Conservation (phyloP, 2,113 vertebrate species). For the Proteles cristata region DNA sequence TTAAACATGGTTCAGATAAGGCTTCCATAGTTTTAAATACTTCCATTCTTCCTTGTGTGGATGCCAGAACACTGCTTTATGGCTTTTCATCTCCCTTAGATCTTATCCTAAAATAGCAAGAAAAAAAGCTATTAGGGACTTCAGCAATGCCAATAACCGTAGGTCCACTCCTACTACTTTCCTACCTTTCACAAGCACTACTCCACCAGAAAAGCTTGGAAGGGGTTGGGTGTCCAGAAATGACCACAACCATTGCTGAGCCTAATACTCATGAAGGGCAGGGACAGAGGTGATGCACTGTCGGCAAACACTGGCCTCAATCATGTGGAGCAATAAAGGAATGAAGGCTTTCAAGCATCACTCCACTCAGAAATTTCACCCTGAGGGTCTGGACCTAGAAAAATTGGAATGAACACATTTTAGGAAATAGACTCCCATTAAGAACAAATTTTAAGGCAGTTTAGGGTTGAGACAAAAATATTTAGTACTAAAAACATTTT, state of each 20-base stretch:
- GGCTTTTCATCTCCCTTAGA: background rate
- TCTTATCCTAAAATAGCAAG: background rate
- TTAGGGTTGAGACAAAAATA: background rate
- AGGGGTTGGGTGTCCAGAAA: background rate
- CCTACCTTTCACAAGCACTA: too few species aligned
- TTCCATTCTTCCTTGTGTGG: background rate
- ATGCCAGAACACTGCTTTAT: background rate
- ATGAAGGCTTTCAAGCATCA: background rate
- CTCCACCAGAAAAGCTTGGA: background rate
- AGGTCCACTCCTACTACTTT: background rate
- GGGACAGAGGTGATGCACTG: background rate
- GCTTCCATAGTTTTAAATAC: background rate
- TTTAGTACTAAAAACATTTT: background rate
- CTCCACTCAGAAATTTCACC: background rate
- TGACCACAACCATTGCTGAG: background rate
- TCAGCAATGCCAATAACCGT: too few species aligned
- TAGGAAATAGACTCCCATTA: background rate
- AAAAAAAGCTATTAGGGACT: background rate
- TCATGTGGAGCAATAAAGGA: background rate
- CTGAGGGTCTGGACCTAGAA: background rate
- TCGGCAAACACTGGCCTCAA: background rate
- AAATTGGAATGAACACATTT: background rate
- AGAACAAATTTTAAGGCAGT: background rate
- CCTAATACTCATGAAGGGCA: background rate
- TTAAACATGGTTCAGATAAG: conserved; percentile 30